Evolutionary conservation across 1,140 invertebrate genomes (phyloP).

Genomic region (Calycopis cecrops): DNA sequence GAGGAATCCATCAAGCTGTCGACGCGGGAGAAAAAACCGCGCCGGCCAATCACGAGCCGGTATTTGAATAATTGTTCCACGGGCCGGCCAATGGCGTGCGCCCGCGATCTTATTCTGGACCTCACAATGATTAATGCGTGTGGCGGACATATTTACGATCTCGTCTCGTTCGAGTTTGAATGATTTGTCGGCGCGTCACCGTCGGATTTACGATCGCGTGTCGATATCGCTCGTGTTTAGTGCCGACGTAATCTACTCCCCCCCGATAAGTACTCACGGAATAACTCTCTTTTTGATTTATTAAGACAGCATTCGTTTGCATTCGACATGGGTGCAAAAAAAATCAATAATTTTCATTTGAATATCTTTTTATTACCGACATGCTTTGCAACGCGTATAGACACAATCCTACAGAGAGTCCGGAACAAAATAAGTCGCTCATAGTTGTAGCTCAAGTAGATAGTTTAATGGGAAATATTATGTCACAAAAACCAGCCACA

Average conservation of each 20-base stretch:
- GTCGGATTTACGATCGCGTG: constrained; percentile 59
- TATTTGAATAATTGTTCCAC: constrained; percentile 67
- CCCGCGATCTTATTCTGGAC: constrained; percentile 43
- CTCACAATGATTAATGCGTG: constrained; percentile 58
- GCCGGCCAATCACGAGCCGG: constrained; percentile 44
- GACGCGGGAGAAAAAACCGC: constrained; percentile 49
- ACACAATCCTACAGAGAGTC: too few relatives aligned
- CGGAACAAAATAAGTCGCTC: too few relatives aligned
- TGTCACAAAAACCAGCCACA: too few relatives aligned
- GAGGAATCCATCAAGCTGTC: constrained; percentile 58
- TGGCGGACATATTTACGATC: constrained; percentile 53
- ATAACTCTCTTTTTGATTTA: constrained; percentile 24
- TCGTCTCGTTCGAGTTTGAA: constrained; percentile 51
- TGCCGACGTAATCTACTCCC: constrained; percentile 17
- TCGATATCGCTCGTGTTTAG: constrained; percentile 24
- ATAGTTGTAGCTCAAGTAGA: too few relatives aligned
- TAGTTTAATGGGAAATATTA: too few relatives aligned
- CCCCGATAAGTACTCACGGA: constrained; percentile 25
- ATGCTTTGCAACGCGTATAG: too few relatives aligned
- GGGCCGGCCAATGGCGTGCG: constrained; percentile 50
- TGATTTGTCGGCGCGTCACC: constrained; percentile 58
- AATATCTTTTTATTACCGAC: too few relatives aligned
- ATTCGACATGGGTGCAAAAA: too few relatives aligned
- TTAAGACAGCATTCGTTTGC: constrained; percentile 4
- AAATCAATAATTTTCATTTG: too few relatives aligned